A percentile compares a stretch with the other conserved stretches of the same genome.
These are phyloP conservation scores for Bedellia somnulentella DNA, from an alignment of 2,888 invertebrate genomes.

Conservation along the genomic window DNA sequence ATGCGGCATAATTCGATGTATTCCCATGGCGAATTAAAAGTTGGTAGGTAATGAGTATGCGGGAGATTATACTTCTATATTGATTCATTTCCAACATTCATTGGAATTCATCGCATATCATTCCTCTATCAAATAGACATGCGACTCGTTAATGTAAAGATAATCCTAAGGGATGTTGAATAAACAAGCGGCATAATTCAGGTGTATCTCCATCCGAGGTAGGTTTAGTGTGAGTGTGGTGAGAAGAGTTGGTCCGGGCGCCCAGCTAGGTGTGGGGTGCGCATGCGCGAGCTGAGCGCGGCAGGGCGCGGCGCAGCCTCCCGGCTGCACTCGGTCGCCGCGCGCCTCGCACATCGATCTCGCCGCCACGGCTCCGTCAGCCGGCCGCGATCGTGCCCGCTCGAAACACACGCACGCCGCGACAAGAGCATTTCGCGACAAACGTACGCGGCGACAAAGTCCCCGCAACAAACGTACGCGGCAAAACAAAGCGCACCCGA, in stretches of 20 bases:
- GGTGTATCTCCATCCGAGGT: conserved; percentile 13
- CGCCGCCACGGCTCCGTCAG: conserved; percentile 32
- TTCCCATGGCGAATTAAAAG: no score
- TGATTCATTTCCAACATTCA: no score
- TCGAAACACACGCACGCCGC: no score
- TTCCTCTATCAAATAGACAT: no score
- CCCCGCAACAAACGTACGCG: conserved; percentile 24
- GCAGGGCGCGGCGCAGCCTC: conserved; percentile 45
- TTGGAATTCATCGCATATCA: no score
- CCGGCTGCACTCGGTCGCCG: conserved; percentile 50
- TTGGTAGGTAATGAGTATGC: no score
- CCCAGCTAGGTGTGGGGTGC: conserved; percentile 12
- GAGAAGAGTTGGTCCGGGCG: conserved; percentile 11
- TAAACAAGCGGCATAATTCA: conserved; percentile 36
- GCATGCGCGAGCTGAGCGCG: conserved; percentile 17
- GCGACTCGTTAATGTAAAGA: no score
- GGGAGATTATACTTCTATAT: no score
- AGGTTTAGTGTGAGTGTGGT: conserved; percentile 11
- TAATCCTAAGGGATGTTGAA: no score
- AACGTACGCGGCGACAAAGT: conserved; percentile 19
- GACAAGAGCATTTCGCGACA: conserved; percentile 23
- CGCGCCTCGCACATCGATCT: conserved; percentile 58
- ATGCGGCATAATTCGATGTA: no score
- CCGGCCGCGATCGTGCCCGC: conserved; percentile 26
- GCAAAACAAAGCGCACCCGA: conserved; percentile 1